Evolutionary conservation across 2,888 invertebrate genomes (phyloP).

Genomic region (Amblyjoppa fuscipennis): DNA sequence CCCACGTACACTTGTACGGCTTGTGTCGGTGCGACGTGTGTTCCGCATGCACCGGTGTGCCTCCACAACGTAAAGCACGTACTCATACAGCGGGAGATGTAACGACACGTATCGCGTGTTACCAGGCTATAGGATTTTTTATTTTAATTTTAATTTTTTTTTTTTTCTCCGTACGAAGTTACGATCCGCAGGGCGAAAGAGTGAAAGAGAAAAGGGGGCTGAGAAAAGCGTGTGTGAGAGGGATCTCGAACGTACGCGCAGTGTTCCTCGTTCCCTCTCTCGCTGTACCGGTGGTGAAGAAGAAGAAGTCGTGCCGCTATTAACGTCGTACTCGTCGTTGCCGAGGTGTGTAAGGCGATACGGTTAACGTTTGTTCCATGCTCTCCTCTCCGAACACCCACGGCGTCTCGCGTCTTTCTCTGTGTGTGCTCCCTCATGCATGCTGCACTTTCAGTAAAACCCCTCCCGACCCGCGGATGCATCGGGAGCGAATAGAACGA

Average conservation of each 20-base stretch:
- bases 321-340: slow-evolving; percentile 63
- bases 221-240: slow-evolving; percentile 47
- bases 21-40: not conserved
- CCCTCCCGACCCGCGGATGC: slow-evolving; percentile 14
- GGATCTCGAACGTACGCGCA: slow-evolving; percentile 39
- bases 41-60: not conserved
- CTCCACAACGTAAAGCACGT: not conserved
- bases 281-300: slow-evolving; percentile 29
- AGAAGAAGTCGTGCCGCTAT: slow-evolving; percentile 55
- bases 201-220: slow-evolving; percentile 27
- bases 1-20: not conserved
- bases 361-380: slow-evolving; percentile 67
- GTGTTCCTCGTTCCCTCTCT: slow-evolving; percentile 19
- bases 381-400: slow-evolving; percentile 66
- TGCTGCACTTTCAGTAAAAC: slow-evolving; percentile 36
- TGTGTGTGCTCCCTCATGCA: slow-evolving; percentile 16
- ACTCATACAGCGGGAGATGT: slow-evolving; percentile 25
- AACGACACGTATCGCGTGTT: slow-evolving; percentile 59
- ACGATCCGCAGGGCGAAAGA: slow-evolving; percentile 42
- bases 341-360: slow-evolving; percentile 71
- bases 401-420: slow-evolving; percentile 47
- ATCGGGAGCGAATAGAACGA: slow-evolving; percentile 26
- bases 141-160: not conserved
- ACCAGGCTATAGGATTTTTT: slow-evolving; percentile 42
- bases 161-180: slow-evolving; percentile 31